Percentiles rank a stretch among this genome's conserved stretches.
Conservation (phyloP, 2,113 vertebrate genomes). For the Microcebus lehilahytsara region DNA sequence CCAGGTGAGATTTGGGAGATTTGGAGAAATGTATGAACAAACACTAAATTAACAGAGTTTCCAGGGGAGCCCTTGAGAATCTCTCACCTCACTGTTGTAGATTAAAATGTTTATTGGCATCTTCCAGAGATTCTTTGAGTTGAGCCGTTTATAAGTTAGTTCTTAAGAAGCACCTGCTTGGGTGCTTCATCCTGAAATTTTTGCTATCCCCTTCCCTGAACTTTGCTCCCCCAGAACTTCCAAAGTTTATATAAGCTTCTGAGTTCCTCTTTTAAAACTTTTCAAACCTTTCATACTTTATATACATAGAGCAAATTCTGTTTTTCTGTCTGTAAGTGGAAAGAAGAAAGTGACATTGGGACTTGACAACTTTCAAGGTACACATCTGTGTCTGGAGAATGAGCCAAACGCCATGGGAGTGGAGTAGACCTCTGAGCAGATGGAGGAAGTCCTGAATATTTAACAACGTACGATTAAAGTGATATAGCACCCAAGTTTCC, state of each 20-base stretch:
- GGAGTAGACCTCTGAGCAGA: not conserved
- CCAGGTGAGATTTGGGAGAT: not conserved
- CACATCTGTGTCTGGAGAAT: not conserved
- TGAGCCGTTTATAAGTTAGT: not conserved
- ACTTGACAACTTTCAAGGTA: not conserved
- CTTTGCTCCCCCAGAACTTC: not conserved
- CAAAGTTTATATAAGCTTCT: not conserved
- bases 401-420: not conserved
- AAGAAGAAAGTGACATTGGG: not conserved
- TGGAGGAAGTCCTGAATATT: not conserved
- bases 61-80: not conserved
- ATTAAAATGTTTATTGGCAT: not conserved
- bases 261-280: conserved; percentile 15
- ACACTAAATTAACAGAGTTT: not conserved
- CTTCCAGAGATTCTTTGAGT: not conserved
- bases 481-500: not conserved
- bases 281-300: not conserved
- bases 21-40: not conserved
- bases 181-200: not conserved
- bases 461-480: not conserved
- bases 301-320: not conserved
- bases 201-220: not conserved
- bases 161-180: not conserved
- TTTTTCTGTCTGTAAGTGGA: not conserved
- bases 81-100: not conserved